Evolutionary conservation across 2,113 vertebrate species (phyloP).

Genomic region (Sapajus apella): DNA sequence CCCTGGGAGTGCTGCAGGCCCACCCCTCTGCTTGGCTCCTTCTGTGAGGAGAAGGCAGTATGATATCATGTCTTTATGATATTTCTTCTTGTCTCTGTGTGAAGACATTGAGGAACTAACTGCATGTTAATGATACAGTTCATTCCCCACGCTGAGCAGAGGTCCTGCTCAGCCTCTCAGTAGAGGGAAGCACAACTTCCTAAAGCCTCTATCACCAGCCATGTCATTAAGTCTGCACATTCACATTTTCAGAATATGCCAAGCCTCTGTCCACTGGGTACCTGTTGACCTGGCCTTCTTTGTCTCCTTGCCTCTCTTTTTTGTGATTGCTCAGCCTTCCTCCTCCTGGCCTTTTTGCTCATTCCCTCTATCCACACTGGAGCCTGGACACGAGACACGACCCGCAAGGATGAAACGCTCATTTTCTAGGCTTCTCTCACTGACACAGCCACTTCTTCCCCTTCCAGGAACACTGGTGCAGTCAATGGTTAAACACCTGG

Average conservation of each 20-base stretch:
- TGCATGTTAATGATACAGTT: not conserved
- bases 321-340: not conserved
- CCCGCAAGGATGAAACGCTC: not conserved
- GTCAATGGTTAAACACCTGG: conserved; percentile 67
- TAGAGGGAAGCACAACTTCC: not conserved
- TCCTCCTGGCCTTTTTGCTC: not conserved
- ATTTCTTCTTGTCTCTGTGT: not conserved
- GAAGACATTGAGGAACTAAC: not conserved
- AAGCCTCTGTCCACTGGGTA: too few relatives aligned
- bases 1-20: too few relatives aligned
- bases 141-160: not conserved
- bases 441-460: not conserved
- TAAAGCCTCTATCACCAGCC: not conserved
- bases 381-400: not conserved
- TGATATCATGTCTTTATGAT: not conserved
- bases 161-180: not conserved
- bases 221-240: not conserved
- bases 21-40: not conserved
- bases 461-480: conserved; percentile 77
- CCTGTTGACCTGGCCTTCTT: not conserved
- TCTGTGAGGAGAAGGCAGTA: not conserved
- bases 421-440: not conserved
- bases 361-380: not conserved
- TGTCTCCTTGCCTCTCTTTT: not conserved
- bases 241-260: not conserved